These are phyloP conservation scores for Lordiphosa mommai DNA, from an alignment of 1,140 invertebrate species.

Conservation along the genomic window DNA sequence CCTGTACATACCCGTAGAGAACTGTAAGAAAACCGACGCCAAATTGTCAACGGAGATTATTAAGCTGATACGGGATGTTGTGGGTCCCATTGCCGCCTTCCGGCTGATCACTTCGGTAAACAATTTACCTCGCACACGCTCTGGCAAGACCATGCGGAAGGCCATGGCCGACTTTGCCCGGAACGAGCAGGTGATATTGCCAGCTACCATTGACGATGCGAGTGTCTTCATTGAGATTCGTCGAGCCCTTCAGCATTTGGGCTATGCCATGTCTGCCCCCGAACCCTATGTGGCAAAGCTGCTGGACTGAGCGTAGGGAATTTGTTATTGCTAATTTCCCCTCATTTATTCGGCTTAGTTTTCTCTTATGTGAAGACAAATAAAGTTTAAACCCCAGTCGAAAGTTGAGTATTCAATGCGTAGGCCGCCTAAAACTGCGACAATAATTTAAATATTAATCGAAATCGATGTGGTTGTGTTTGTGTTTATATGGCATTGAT, in stretches of 20 bases:
- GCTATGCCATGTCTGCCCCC: conserved; percentile 87
- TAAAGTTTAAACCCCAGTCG: conserved; percentile 26
- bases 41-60: conserved; percentile 85
- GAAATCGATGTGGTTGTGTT: not conserved
- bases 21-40: conserved; percentile 81
- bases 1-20: conserved; percentile 87
- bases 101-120: conserved; percentile 87
- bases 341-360: conserved; percentile 16
- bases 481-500: not conserved
- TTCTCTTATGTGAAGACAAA: conserved; percentile 6
- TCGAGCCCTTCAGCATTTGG: conserved; percentile 86
- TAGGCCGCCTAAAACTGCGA: conserved; percentile 26
- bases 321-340: not conserved
- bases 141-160: conserved; percentile 92
- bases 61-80: conserved; percentile 86
- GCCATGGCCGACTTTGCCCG: conserved; percentile 91
- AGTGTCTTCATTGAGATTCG: conserved; percentile 87
- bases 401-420: conserved; percentile 15
- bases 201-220: conserved; percentile 93
- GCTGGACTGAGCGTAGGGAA: conserved; percentile 36
- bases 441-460: conserved; percentile 71
- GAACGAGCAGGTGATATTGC: conserved; percentile 88
- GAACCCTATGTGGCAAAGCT: conserved; percentile 81
- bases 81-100: conserved; percentile 95
- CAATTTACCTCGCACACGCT: conserved; percentile 88